Evolutionary conservation across 2,797 vertebrate genomes (phyloP).

Genomic region (Myioborus melanocephalus): DNA sequence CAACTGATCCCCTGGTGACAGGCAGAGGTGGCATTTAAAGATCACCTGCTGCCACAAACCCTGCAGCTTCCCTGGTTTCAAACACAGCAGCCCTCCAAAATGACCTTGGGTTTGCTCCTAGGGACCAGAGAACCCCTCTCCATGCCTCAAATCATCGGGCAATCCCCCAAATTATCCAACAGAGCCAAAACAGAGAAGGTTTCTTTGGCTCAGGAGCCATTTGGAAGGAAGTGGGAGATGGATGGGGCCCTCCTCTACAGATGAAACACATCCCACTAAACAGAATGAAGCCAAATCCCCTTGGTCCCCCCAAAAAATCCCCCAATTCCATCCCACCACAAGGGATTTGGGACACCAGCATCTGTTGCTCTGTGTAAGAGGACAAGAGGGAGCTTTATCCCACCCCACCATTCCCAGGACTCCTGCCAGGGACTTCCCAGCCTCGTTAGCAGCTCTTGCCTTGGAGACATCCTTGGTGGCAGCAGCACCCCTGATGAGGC

Average conservation of each 20-base stretch:
- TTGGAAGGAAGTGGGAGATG: background rate
- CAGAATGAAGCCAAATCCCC: background rate
- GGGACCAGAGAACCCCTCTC: background rate
- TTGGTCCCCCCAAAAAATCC: accelerated
- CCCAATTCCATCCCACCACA: background rate
- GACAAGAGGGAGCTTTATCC: background rate
- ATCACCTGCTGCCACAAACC: background rate
- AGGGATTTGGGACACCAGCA: background rate
- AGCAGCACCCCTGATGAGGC: background rate
- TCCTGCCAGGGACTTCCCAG: background rate
- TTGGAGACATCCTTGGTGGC: background rate
- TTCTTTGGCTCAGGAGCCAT: background rate
- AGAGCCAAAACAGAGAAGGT: background rate
- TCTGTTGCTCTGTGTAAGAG: background rate
- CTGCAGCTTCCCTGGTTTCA: background rate
- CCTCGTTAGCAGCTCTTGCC: background rate
- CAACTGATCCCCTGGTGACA: background rate
- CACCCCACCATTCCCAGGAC: background rate
- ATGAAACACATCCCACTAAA: accelerated
- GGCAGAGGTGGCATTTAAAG: background rate
- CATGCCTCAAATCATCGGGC: background rate
- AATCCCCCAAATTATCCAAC: background rate
- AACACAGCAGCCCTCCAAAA: background rate
- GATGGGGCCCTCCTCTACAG: background rate
- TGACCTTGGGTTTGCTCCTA: background rate